Conservation (phyloP, 1,140 invertebrate genomes). For the Cyclargus thomasi region DNA sequence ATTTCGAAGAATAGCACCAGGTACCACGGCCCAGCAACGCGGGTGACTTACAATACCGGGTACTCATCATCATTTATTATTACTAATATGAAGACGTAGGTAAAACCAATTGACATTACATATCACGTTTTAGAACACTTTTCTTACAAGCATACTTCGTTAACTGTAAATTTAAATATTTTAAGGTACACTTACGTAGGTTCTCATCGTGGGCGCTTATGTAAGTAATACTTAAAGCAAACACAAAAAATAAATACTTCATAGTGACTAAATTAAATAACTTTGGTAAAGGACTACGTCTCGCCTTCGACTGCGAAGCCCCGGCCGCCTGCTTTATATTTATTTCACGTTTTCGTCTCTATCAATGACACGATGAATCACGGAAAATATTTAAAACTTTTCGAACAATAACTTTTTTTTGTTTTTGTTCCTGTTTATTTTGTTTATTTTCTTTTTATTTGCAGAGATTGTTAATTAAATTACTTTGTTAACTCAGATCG, state of each 20-base stretch:
- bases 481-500: too few relatives aligned
- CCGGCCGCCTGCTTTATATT: neutral
- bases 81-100: too few relatives aligned
- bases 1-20: too few relatives aligned
- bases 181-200: neutral
- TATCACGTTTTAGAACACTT: too few relatives aligned
- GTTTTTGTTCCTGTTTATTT: neutral
- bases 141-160: too few relatives aligned
- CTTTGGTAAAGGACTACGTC: neutral
- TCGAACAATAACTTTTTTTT: neutral
- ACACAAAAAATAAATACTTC: conserved; percentile 6
- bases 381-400: neutral
- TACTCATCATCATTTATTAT: too few relatives aligned
- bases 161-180: neutral
- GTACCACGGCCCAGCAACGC: too few relatives aligned
- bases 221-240: neutral
- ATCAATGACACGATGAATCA: neutral
- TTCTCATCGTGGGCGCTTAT: neutral
- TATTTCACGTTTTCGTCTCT: conserved; percentile 1
- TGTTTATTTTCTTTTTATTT: neutral
- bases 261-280: conserved; percentile 6
- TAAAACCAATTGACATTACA: too few relatives aligned
- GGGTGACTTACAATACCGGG: too few relatives aligned
- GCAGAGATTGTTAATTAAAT: too few relatives aligned
- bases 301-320: neutral